Evolutionary conservation across 2,888 invertebrate genomes (phyloP), one percentile per base, ranked within the genome.

Genomic region (Rhorus exstirpatorius): DNA sequence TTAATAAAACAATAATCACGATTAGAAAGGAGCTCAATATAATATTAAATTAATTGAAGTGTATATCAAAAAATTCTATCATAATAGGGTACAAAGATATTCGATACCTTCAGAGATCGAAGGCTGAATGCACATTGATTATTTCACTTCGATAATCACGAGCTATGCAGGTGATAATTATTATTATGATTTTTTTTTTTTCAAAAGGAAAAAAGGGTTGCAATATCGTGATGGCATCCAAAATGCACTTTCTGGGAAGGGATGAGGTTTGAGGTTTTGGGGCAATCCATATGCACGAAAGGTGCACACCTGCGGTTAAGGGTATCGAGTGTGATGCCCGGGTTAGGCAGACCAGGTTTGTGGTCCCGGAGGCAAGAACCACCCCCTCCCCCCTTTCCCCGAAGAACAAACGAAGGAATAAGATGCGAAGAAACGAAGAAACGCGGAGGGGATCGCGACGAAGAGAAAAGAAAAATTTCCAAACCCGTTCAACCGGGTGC

Each of bases 311-410:
- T 89, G 88, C 83, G 78, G 78, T 70, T 7, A 76, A 77, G 71
- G 79, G 83, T 86, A 87, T 89, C 87, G 65, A 86, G 85, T 88
- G 85, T 14, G n/a, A 83, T 85, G 84, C 83, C 4, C 49, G 19
- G 83, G 79, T 81, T 79, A 79, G 74, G 75, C 86, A 76, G 83
- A 76, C 68, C 85, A 81, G 78, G 81, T 83, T 85, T 89, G 89
- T 83, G 89, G 88, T 88, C 83, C 82, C 83, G 74, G 80, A 83
- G 83, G 68, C 58, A 63, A 41, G 26, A 44, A 44, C 61, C 1
- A 24, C 65, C 3, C 1, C 4, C 1, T 8, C 38, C 38, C 3
- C 3, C 3, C 1, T 7, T 8, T 8, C 38, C 6, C 1, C 38
- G 38, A 55, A 26, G n/a, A 24, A 55, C 12, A 12, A 21, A 24